phyloP scores from a whole-genome alignment of 2,797 vertebrate genomes.

The Pteronotus mesoamericanus region DNA sequence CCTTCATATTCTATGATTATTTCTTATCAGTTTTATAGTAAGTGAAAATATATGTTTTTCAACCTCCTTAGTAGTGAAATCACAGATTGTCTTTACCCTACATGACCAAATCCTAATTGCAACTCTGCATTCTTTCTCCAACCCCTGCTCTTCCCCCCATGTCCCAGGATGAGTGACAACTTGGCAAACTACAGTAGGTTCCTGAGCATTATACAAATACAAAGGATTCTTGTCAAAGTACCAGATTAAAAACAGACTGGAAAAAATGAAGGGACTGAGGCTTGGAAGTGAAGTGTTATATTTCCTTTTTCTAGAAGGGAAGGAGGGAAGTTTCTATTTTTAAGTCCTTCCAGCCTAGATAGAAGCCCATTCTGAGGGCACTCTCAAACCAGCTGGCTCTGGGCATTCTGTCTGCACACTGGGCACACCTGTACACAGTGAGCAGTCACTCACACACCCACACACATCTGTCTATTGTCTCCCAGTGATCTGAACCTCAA shows the following conservation, averaged over 20 bases:
- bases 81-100: background rate
- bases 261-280: background rate
- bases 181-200: background rate
- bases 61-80: background rate
- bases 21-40: conserved; percentile 29
- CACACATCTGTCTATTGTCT: background rate
- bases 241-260: background rate
- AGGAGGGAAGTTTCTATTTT: background rate
- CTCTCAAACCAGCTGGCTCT: background rate
- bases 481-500: background rate
- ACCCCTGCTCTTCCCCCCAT: background rate
- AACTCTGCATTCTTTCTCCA: background rate
- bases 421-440: background rate
- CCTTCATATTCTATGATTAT: background rate
- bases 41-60: background rate
- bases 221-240: background rate
- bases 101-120: background rate
- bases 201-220: background rate
- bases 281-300: background rate
- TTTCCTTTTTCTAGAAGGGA: background rate
- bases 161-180: background rate
- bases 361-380: background rate
- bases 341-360: background rate
- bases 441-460: background rate
- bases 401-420: background rate